Evolutionary conservation across 2,113 vertebrate species (phyloP).

Genomic region (Phasianus colchicus): DNA sequence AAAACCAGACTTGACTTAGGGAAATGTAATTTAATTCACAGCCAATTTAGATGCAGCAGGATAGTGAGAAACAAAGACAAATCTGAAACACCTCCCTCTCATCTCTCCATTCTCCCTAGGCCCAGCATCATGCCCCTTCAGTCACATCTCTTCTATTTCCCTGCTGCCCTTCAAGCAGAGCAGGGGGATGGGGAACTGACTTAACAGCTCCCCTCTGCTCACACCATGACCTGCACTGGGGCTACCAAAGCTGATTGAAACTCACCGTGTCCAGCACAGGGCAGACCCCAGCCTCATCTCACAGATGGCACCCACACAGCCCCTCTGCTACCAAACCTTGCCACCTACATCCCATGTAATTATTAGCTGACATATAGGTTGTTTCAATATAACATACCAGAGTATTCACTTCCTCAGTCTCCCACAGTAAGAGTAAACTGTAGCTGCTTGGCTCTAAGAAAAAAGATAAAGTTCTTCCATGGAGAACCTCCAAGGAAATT

Average conservation of each 20-base stretch:
- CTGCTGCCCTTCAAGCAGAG: neutral
- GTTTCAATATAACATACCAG: neutral
- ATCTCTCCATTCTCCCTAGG: neutral
- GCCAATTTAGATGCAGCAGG: neutral
- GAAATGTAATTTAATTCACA: neutral
- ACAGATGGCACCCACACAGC: neutral
- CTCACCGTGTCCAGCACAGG: neutral
- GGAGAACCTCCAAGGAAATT: neutral
- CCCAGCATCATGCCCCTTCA: neutral
- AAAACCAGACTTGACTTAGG: neutral
- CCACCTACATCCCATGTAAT: neutral
- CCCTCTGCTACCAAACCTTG: neutral
- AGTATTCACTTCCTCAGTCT: neutral
- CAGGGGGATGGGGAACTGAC: neutral
- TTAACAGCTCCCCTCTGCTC: neutral
- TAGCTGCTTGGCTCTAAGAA: neutral
- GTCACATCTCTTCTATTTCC: neutral
- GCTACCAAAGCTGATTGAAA: neutral
- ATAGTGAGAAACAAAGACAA: neutral
- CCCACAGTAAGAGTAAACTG: neutral
- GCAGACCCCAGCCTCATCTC: neutral
- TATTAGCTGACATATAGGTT: neutral
- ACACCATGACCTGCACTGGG: accelerated
- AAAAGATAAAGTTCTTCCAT: neutral
- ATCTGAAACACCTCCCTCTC: neutral